Conservation (phyloP, 1,140 invertebrate species). For the Pteromalus puparum region DNA sequence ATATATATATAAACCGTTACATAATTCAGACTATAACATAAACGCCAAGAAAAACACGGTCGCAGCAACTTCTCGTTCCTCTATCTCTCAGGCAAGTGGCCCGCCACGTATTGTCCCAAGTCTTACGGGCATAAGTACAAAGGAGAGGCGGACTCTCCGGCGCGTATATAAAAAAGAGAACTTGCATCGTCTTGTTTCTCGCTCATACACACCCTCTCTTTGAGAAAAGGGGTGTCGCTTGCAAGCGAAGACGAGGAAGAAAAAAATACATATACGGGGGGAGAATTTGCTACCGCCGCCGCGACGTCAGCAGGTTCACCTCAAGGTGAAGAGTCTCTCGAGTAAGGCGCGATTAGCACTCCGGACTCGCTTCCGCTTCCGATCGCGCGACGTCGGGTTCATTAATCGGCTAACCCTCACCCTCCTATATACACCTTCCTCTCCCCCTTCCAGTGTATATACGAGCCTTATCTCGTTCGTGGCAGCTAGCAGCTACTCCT, state of each 20-base stretch:
- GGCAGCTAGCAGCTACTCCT: not conserved
- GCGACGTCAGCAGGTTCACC: constrained; percentile 18
- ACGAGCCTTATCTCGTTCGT: constrained; percentile 35
- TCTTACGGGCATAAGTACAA: not conserved
- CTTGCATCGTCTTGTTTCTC: too few species aligned
- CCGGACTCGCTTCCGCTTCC: constrained; percentile 43
- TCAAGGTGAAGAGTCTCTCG: constrained; percentile 45
- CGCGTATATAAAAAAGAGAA: not conserved
- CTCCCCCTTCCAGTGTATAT: not conserved
- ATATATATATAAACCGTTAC: too few species aligned
- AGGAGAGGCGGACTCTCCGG: not conserved
- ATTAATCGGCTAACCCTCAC: constrained; percentile 38
- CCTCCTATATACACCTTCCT: not conserved
- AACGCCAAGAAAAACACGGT: too few species aligned
- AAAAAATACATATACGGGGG: not conserved
- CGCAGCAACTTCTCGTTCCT: too few species aligned
- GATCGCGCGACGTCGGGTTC: constrained; percentile 30
- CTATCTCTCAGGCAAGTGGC: too few species aligned
- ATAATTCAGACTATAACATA: too few species aligned
- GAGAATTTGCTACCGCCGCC: not conserved
- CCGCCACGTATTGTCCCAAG: constrained; percentile 15
- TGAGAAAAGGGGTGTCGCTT: not conserved
- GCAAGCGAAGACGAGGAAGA: not conserved
- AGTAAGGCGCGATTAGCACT: constrained; percentile 37
- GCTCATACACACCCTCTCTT: too few species aligned